These are phyloP conservation scores for Trachelus troglodyta DNA, from an alignment of 2,888 invertebrate genomes.

Conservation along the genomic window DNA sequence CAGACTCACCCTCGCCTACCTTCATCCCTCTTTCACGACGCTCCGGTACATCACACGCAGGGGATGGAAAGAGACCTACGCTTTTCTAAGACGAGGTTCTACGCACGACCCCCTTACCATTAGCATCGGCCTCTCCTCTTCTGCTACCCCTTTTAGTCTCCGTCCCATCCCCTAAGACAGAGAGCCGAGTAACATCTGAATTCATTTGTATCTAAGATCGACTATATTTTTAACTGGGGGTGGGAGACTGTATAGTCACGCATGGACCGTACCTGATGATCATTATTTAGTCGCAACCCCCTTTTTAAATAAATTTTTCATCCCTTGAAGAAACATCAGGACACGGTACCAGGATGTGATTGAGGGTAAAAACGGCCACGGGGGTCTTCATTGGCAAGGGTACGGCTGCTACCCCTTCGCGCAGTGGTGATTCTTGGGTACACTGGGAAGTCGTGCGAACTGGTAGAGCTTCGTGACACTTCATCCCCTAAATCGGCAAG, in stretches of 20 bases:
- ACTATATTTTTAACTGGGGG: neutral
- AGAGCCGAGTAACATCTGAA: neutral
- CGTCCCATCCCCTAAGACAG: neutral
- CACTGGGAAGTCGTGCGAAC: neutral
- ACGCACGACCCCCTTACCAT: too few relatives aligned
- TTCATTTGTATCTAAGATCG: neutral
- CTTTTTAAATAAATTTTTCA: neutral
- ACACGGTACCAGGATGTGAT: neutral
- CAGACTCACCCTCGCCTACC: constrained; percentile 21
- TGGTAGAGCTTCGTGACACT: neutral
- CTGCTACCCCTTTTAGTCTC: neutral
- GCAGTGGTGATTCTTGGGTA: neutral
- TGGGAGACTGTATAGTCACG: neutral
- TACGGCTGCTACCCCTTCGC: neutral
- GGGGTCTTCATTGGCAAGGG: neutral
- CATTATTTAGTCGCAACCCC: neutral
- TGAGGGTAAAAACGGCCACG: neutral
- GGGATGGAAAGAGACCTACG: too few relatives aligned
- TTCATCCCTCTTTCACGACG: constrained; percentile 11
- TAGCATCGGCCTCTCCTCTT: too few relatives aligned
- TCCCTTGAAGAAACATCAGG: neutral
- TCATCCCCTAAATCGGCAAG: neutral
- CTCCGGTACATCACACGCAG: neutral
- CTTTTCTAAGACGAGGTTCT: too few relatives aligned
- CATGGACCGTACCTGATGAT: neutral